Conservation (phyloP, 2,797 vertebrate genomes). For the Enteromius mattozi region DNA sequence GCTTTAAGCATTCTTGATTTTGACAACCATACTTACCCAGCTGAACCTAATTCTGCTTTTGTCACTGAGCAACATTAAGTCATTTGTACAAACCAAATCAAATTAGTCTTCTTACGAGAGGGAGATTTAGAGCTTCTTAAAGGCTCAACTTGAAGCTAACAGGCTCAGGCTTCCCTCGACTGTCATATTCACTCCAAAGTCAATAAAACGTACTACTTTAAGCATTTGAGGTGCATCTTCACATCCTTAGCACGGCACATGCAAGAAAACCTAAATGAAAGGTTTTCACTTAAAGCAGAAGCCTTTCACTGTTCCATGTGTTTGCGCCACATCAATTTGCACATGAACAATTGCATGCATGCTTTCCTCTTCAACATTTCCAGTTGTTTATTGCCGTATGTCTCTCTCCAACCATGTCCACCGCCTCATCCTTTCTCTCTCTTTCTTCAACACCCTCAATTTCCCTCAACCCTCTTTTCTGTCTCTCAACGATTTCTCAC, state of each 20-base stretch:
- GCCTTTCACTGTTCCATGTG: conserved; percentile 29
- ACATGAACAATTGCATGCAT: not conserved
- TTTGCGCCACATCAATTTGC: conserved; percentile 23
- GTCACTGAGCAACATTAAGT: not conserved
- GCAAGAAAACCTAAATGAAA: not conserved
- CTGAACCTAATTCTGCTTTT: conserved; percentile 3
- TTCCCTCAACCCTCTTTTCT: not conserved
- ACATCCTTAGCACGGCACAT: not conserved
- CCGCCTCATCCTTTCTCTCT: conserved; percentile 8
- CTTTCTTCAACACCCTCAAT: not conserved
- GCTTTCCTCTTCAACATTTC: conserved; percentile 23
- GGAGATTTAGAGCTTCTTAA: conserved; percentile 19
- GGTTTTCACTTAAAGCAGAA: conserved; percentile 4
- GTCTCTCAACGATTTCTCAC: conserved; percentile 16
- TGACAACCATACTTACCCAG: not conserved
- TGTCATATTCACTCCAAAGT: not conserved
- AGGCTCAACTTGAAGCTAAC: not conserved
- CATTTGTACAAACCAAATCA: not conserved
- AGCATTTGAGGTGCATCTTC: not conserved
- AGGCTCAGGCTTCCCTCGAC: not conserved
- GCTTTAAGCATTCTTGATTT: not conserved
- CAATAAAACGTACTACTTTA: not conserved
- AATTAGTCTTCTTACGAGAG: not conserved
- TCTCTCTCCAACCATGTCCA: conserved; percentile 31
- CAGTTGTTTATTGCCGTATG: not conserved